Base-by-base conservation (phyloP, 2,113 vertebrate species). In the Sminthopsis crassicaudata region DNA sequence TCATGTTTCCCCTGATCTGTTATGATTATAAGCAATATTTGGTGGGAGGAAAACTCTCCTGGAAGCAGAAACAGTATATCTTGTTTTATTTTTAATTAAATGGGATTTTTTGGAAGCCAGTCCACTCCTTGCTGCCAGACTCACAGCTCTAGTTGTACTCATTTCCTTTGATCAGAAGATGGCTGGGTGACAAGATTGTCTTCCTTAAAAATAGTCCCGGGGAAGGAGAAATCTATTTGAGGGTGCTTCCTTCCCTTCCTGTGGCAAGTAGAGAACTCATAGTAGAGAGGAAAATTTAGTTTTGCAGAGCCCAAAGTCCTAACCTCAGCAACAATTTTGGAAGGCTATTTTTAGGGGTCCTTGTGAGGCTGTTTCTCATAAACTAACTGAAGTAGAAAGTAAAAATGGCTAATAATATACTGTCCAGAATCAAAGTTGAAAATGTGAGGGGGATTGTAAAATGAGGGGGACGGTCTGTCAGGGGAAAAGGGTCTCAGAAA, bases 31-130 rank as follows among this genome's bases (percentile, higher is more conserved):
- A 94, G 14, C 24, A 30, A 67, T 67, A 46, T 91, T 67, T 91
- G 52, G 24, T 46, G 90, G 92, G 91, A 93, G 96, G 95, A 95
- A 96, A 97, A 93, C 9, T 89, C 94, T 90, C 30, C 46, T 96
- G 96, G 96, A 97, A 98, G 98, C 95, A 96, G 95, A 54, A 26
- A 1, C 0, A 93, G 92, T 96, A 96, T 97, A 91, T 53, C 94
- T 96, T 95, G 90, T 96, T 98, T 96, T 97, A 96, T 96, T 94
- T 97, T 96, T 92, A 93, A 96, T 96, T 11, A 24, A 11, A 42
- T 93, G 22, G 52, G 55, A 55, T 42, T 55, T 98, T 96, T 95
- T 95, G 90, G 97, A 96, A 95, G 25, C 54, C 89, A 50, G 30
- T 67, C 24, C 93, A 95, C 93, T 95, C 93, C 54, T 93, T 46